Conservation (phyloP, 2,888 invertebrate species). For the Crossocerus cetratus region DNA sequence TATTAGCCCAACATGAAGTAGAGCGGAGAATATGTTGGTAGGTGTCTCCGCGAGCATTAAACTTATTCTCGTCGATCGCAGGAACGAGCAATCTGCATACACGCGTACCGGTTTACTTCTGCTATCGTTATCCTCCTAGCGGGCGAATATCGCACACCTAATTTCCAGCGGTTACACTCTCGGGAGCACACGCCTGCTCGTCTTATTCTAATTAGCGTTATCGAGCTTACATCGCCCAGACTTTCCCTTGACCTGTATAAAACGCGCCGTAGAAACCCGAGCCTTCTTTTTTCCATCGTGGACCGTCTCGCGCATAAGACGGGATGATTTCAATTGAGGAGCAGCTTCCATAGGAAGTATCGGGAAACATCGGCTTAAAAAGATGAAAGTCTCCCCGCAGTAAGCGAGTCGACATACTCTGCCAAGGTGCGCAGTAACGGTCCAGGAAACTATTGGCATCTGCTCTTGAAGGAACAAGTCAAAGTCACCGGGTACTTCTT, state of each 20-base stretch:
- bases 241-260: conserved; percentile 2
- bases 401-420: too few relatives aligned
- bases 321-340: too few relatives aligned
- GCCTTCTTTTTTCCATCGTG: background rate
- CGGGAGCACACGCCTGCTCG: too few relatives aligned
- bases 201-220: conserved; percentile 2
- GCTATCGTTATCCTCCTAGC: background rate
- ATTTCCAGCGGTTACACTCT: background rate
- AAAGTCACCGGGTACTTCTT: too few relatives aligned
- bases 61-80: background rate
- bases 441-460: too few relatives aligned
- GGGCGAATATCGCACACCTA: background rate
- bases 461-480: too few relatives aligned
- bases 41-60: conserved; percentile 1
- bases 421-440: too few relatives aligned
- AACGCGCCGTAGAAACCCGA: background rate
- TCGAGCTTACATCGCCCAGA: conserved; percentile 1
- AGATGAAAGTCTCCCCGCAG: too few relatives aligned
- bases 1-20: background rate
- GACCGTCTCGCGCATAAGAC: too few relatives aligned
- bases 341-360: too few relatives aligned
- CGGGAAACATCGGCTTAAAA: too few relatives aligned
- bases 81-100: background rate
- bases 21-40: background rate
- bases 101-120: background rate